phyloP scores from a whole-genome alignment of 2,113 vertebrate species.

The Atrichornis clamosus region DNA sequence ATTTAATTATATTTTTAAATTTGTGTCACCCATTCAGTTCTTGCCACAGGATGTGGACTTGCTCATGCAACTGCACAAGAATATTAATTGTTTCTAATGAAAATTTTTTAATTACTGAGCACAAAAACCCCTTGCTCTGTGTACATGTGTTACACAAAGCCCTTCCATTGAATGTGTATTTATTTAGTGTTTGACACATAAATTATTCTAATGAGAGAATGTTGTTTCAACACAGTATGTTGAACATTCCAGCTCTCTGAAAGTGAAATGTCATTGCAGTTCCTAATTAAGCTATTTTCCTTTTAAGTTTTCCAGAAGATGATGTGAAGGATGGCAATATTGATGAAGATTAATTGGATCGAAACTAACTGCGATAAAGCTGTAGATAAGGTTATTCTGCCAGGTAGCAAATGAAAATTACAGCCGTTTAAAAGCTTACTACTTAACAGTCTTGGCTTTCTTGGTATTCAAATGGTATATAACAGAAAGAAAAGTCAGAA shows the following conservation, averaged over 20 bases:
- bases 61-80: background rate
- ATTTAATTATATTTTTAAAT: background rate
- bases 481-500: background rate
- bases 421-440: background rate
- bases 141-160: background rate
- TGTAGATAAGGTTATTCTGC: constrained; percentile 42
- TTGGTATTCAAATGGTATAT: background rate
- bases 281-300: constrained; percentile 56
- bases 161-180: background rate
- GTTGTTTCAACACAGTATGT: background rate
- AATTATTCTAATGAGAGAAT: constrained; percentile 35
- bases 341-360: constrained; percentile 66
- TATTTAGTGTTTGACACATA: background rate
- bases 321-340: constrained; percentile 37
- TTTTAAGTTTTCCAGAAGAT: constrained; percentile 50
- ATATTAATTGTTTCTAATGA: background rate
- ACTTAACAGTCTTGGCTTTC: background rate
- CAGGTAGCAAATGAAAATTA: constrained; percentile 22
- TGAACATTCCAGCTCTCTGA: constrained; percentile 14
- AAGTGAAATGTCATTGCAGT: constrained; percentile 34
- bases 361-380: constrained; percentile 1
- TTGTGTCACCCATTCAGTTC: background rate
- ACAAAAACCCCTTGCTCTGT: background rate
- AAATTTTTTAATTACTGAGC: background rate
- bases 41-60: background rate